Conservation (phyloP, 2,797 vertebrate genomes). For the Sphenodon punctatus region DNA sequence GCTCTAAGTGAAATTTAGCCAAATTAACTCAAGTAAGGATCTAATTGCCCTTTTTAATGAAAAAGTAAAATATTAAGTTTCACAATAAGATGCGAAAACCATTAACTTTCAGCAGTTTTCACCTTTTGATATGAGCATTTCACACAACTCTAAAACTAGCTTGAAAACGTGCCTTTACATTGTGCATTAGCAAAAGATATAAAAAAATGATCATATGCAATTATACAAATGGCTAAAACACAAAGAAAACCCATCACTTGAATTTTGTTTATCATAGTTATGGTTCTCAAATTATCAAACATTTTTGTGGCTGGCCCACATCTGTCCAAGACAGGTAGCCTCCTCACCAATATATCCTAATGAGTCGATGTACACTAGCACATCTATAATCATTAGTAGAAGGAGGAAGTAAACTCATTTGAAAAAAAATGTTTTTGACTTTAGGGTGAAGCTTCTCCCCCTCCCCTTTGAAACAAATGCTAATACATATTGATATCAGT, state of each 20-base stretch:
- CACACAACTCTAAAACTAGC: not conserved
- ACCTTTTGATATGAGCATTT: not conserved
- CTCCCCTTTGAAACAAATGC: too few relatives aligned
- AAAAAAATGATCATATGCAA: not conserved
- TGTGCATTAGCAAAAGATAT: not conserved
- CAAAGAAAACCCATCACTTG: not conserved
- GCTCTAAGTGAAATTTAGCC: not conserved
- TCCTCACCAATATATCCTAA: too few relatives aligned
- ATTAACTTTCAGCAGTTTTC: not conserved
- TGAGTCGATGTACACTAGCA: too few relatives aligned
- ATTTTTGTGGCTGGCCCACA: not conserved
- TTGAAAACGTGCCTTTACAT: not conserved
- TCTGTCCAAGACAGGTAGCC: too few relatives aligned
- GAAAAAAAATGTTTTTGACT: not conserved
- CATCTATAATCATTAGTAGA: not conserved
- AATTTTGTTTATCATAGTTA: not conserved
- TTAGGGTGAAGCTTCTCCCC: not conserved
- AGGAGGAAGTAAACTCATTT: not conserved
- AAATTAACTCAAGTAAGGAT: not conserved
- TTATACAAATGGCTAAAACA: not conserved
- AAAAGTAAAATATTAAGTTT: not conserved
- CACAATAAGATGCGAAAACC: not conserved
- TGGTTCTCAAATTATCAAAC: not conserved
- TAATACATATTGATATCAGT: too few relatives aligned
- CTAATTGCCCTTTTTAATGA: not conserved